A percentile compares a stretch with the other conserved stretches of the same genome.
Conservation (phyloP, 2,888 invertebrate species). For the Escarpia spicata region DNA sequence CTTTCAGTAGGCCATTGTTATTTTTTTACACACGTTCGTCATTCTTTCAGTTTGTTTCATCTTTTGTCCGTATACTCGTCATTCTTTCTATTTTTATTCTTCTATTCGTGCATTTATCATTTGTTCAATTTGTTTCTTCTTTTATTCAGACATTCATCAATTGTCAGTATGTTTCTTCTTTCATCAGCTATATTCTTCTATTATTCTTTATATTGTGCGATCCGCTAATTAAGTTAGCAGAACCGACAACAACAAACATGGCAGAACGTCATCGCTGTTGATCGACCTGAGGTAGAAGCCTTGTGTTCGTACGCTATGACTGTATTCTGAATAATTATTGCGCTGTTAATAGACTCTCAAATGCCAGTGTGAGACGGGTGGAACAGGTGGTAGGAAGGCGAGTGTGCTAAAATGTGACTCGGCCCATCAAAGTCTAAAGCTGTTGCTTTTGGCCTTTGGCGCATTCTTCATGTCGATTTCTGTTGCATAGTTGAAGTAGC, state of each 20-base stretch:
- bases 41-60: too few relatives aligned
- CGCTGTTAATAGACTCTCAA: slow-evolving; percentile 10
- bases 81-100: too few relatives aligned
- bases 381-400: neutral
- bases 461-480: neutral
- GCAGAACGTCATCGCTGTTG: neutral
- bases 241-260: neutral
- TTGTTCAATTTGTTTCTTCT: too few relatives aligned
- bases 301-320: neutral
- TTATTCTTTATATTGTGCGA: too few relatives aligned
- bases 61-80: too few relatives aligned
- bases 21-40: neutral
- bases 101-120: too few relatives aligned
- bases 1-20: too few relatives aligned
- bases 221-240: neutral
- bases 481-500: neutral
- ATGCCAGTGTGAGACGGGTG: neutral
- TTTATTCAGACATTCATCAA: too few relatives aligned
- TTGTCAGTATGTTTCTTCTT: too few relatives aligned
- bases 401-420: neutral
- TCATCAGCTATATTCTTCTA: too few relatives aligned
- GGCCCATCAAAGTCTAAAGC: neutral
- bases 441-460: neutral
- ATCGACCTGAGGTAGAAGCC: neutral
- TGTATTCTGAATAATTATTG: neutral